Conservation (phyloP, 2,113 vertebrate genomes). For the Steatornis caripensis region DNA sequence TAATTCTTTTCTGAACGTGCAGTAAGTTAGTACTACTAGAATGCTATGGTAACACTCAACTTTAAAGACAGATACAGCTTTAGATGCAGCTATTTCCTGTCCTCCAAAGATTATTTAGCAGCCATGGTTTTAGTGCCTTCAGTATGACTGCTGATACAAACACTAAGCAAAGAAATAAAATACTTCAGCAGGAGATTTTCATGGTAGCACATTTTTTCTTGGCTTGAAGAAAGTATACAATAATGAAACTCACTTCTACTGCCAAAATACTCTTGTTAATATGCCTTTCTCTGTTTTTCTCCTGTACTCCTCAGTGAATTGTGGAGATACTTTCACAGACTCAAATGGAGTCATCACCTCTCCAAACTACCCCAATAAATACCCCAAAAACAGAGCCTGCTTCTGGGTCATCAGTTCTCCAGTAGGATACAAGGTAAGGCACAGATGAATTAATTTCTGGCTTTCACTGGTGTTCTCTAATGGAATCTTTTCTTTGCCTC, state of each 20-base stretch:
- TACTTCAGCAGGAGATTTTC: not conserved
- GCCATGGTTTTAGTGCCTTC: not conserved
- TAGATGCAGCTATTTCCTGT: not conserved
- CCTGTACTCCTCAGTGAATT: slow-evolving; percentile 50
- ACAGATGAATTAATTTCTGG: not conserved
- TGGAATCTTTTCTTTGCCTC: not conserved
- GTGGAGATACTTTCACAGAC: slow-evolving; percentile 53
- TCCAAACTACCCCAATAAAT: slow-evolving; percentile 60
- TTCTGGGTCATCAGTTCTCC: slow-evolving; percentile 65
- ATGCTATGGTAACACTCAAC: not conserved
- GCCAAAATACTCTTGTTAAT: not conserved
- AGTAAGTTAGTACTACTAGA: not conserved
- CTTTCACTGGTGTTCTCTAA: not conserved
- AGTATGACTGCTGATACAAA: not conserved
- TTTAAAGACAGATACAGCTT: not conserved
- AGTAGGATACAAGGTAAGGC: slow-evolving; percentile 47
- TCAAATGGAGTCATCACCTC: slow-evolving; percentile 44
- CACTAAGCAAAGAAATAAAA: not conserved
- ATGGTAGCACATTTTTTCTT: not conserved
- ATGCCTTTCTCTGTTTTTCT: not conserved
- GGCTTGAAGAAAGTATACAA: not conserved
- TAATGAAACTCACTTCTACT: not conserved
- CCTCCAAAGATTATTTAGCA: not conserved
- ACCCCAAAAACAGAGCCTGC: slow-evolving; percentile 46
- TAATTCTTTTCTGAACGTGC: not conserved